Evolutionary conservation across 1,140 invertebrate genomes (phyloP), one percentile per base, ranked within the genome.

Genomic region (Holcopasites calliopsidis): DNA sequence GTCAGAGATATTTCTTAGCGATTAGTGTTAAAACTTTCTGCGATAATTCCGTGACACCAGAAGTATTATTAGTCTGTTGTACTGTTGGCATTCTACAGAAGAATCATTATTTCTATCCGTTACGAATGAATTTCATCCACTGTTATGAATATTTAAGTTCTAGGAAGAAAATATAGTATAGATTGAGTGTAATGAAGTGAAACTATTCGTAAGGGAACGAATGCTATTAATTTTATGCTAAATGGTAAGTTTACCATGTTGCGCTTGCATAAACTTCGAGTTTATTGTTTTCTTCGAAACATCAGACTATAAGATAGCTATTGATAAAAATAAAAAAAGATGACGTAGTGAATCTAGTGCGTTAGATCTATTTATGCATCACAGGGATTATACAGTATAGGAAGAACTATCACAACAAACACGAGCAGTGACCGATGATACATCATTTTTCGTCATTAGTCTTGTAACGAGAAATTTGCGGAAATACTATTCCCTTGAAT

Each of bases 391-490:
- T 60, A 23, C 13, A 60, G 57, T 68, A 75, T 64, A 70, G 58
- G 50, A 80, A 79, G 78, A 80, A 78, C 49, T 68, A 66, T 80
- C 58, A 79, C 42, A 77, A 79, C 38, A 80, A 77, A 77, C 52
- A 80, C 61, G 61, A 80, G 76, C 61, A 80, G 40, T 66, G 58
- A 79, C 47, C 35, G 49, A 54, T 54, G 58, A 33, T 65, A 66
- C 33, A 8, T 21, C 26, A 26, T 21, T 44, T 55, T 42, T n/a
- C 47, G n/a, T 65, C 28, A 54, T 13, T 52, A 52, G 8, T 65
- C 2, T 26, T 31, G 28, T 42, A 35, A 55, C 26, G 42, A 13
- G 16, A 21, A 72, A 33, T 70, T 60, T 21, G 23, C 47, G 35
- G 16, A 70, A 33, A 18, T 38, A 33, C 35, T 21, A 40, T 62